phyloP scores from a whole-genome alignment of 1,140 invertebrate species.

The Aphaenogaster floridana region DNA sequence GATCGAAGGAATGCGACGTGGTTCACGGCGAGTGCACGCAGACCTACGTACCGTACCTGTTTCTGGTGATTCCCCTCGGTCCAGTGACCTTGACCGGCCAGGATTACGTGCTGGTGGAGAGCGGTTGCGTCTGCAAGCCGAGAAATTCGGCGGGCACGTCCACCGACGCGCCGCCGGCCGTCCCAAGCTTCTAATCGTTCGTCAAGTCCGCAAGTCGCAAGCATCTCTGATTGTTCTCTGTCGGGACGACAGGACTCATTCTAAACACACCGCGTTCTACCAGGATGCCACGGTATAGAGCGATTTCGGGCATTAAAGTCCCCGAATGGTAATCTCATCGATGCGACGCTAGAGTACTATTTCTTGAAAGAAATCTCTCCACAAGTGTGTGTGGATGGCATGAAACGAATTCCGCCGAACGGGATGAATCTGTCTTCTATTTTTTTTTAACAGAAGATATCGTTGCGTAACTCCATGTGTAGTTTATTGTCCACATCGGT shows the following conservation, averaged over 20 bases:
- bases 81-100: conserved; percentile 96
- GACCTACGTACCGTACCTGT: conserved; percentile 96
- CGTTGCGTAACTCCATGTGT: not conserved
- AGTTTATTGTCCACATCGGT: not conserved
- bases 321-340: conserved; percentile 59
- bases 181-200: conserved; percentile 82
- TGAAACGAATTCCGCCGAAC: not conserved
- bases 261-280: conserved; percentile 11
- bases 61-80: conserved; percentile 95
- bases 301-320: conserved; percentile 44
- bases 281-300: conserved; percentile 28
- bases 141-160: conserved; percentile 89
- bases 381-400: conserved; percentile 4
- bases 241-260: conserved; percentile 35
- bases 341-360: conserved; percentile 54
- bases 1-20: conserved; percentile 95
- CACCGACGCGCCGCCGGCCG: conserved; percentile 76
- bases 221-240: conserved; percentile 4
- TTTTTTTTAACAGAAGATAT: not conserved
- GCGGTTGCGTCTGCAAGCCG: conserved; percentile 96
- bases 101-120: conserved; percentile 97
- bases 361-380: conserved; percentile 60
- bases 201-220: conserved; percentile 47
- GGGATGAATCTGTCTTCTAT: not conserved
- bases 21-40: conserved; percentile 96